Evolutionary conservation across 2,888 invertebrate species (phyloP).

Genomic region (Linnaemya vulpina): DNA sequence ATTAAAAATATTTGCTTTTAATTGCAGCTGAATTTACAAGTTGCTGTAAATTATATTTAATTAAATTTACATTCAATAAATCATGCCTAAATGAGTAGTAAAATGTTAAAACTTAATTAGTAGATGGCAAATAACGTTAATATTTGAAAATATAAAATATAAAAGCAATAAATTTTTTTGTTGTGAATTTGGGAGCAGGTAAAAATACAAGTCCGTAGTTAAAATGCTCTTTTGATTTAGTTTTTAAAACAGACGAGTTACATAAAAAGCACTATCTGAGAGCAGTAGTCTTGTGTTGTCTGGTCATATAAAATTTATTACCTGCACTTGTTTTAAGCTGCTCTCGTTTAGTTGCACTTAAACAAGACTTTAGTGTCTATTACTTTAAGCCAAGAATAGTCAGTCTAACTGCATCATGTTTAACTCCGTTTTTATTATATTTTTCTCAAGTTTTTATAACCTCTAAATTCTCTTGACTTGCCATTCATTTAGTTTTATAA

Average conservation of each 20-base stretch:
- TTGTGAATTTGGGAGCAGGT: too few species aligned
- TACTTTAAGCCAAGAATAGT: background rate
- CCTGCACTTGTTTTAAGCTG: background rate
- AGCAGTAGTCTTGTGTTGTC: background rate
- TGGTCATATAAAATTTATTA: background rate
- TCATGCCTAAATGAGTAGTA: background rate
- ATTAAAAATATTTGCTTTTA: background rate
- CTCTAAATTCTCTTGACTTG: conserved; percentile 17
- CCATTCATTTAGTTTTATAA: conserved; percentile 22
- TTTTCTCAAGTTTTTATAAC: background rate
- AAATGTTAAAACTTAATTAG: background rate
- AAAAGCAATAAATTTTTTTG: too few species aligned
- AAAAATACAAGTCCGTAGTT: too few species aligned
- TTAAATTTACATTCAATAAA: background rate
- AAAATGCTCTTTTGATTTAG: too few species aligned
- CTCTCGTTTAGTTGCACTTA: background rate
- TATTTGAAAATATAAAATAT: background rate
- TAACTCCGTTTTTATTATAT: background rate
- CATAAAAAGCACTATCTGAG: too few species aligned
- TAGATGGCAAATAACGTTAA: background rate
- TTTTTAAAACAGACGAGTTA: too few species aligned
- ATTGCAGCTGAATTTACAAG: background rate
- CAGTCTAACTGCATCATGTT: background rate
- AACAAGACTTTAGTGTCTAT: background rate
- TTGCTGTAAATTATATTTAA: background rate